A percentile compares a stretch with the other conserved stretches of the same genome.
Evolutionary conservation across 2,888 invertebrate genomes (phyloP).

Genomic region (Tipula unca): DNA sequence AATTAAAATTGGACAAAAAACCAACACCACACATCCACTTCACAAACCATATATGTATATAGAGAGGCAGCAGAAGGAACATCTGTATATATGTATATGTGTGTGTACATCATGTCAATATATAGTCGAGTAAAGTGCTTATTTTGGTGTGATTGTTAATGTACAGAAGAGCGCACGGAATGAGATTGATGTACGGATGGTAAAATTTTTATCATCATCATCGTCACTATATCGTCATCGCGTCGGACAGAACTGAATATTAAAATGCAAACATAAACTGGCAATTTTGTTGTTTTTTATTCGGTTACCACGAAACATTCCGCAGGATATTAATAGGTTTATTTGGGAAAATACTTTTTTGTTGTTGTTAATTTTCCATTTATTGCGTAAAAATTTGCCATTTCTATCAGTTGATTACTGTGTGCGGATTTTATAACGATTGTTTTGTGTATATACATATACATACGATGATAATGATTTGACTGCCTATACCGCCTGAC

Average conservation of each 20-base stretch:
- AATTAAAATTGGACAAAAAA: background rate
- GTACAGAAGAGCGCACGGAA: background rate
- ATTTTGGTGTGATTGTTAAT: background rate
- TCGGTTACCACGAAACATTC: constrained; percentile 19
- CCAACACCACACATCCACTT: background rate
- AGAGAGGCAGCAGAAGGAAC: background rate
- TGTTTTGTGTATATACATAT: too few species aligned
- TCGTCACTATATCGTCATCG: background rate
- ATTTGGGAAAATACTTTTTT: background rate
- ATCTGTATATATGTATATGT: too few species aligned
- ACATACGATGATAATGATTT: too few species aligned
- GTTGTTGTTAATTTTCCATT: background rate
- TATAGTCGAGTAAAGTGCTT: background rate
- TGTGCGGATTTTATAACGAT: background rate
- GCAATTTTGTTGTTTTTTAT: background rate
- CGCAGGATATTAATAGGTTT: constrained; percentile 19
- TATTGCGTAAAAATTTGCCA: background rate
- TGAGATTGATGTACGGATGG: background rate
- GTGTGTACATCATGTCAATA: background rate
- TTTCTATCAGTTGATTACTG: background rate
- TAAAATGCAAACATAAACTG: background rate
- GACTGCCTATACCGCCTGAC: too few species aligned
- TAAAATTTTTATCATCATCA: background rate
- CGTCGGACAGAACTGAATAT: background rate
- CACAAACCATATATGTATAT: too few species aligned